Percentiles rank a stretch among this genome's conserved stretches.
phyloP scores from a whole-genome alignment of 2,113 vertebrate species.

The Solenodon paradoxus region DNA sequence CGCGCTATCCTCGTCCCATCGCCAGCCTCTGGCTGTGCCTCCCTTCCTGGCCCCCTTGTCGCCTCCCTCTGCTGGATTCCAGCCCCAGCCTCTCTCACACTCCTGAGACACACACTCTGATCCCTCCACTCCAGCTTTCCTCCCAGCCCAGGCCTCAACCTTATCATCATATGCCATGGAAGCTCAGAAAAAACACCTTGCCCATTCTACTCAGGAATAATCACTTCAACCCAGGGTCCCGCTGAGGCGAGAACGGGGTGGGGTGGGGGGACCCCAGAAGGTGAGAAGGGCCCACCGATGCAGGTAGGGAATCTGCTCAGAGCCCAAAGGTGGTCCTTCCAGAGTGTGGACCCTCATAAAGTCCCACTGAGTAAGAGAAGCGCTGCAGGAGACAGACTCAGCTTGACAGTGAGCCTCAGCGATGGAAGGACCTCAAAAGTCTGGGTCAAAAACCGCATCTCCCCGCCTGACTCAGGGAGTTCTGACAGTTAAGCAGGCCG shows the following conservation, averaged over 20 bases:
- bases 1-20: no score
- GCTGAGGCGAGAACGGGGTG: neutral
- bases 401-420: accelerated
- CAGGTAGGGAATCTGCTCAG: neutral
- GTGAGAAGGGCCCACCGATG: neutral
- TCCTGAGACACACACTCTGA: neutral
- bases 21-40: neutral
- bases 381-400: accelerated
- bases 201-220: neutral
- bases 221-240: no score
- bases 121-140: accelerated
- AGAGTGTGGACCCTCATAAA: neutral
- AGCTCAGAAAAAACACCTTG: neutral
- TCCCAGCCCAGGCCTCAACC: neutral
- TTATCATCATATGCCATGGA: accelerated
- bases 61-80: accelerated
- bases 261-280: accelerated
- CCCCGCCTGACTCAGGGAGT: neutral
- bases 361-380: accelerated
- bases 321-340: neutral
- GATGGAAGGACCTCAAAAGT: accelerated
- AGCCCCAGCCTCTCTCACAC: neutral
- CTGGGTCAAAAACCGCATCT: no score
- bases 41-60: accelerated
- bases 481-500: neutral